Conservation (phyloP, 2,797 vertebrate genomes). For the Acanthurus lineatus region DNA sequence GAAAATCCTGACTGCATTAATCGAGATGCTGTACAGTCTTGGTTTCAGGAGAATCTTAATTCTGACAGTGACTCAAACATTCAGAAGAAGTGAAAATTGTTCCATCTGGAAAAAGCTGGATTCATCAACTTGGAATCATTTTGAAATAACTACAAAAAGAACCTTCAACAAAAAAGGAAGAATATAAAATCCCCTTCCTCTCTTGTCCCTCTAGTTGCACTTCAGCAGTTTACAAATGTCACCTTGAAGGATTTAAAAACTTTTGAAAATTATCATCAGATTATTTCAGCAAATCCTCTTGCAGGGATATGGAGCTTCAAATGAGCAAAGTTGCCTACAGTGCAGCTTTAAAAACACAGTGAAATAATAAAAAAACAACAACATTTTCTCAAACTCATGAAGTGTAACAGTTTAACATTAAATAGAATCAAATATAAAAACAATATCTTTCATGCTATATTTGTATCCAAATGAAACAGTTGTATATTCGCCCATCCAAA, state of each 20-base stretch:
- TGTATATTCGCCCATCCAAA: background rate
- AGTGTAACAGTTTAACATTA: background rate
- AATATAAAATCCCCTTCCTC: background rate
- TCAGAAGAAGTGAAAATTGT: background rate
- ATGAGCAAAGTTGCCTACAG: background rate
- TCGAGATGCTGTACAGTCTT: background rate
- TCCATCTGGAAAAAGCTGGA: background rate
- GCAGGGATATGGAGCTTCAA: background rate
- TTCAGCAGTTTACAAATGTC: constrained; percentile 12
- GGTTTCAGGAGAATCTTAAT: background rate
- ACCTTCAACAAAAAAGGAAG: background rate
- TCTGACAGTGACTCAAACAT: background rate
- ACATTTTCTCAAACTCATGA: background rate
- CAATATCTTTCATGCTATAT: constrained; percentile 25
- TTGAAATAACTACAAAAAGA: constrained; percentile 8
- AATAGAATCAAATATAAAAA: background rate
- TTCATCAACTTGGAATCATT: constrained; percentile 7
- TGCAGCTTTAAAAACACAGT: constrained; percentile 2
- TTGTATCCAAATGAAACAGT: constrained; percentile 15
- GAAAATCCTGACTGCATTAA: background rate
- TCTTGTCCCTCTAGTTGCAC: background rate
- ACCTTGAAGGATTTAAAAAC: constrained; percentile 19
- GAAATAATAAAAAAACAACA: background rate
- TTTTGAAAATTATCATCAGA: constrained; percentile 5
- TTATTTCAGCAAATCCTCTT: background rate